A percentile compares a stretch with the other conserved stretches of the same genome.
Evolutionary conservation across 2,888 invertebrate species (phyloP).

Genomic region (Phania funesta): DNA sequence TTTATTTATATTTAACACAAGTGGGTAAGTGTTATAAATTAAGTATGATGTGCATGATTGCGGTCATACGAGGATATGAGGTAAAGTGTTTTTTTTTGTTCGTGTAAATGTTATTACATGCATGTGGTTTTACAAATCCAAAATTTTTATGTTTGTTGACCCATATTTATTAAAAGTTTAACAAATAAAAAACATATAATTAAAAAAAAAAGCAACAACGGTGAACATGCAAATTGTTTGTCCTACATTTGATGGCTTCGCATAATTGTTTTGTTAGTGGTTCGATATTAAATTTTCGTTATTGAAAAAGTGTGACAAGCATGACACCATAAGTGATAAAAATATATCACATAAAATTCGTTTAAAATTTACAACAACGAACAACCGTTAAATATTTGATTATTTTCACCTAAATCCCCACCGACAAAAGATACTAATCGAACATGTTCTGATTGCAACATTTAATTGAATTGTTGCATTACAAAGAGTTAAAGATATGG

Average conservation of each 20-base stretch:
- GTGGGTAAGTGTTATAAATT: not conserved
- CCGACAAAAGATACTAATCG: conserved; percentile 1
- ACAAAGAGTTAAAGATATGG: not conserved
- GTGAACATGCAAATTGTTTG: not conserved
- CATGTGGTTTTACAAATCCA: conserved; percentile 21
- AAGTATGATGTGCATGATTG: conserved; percentile 42
- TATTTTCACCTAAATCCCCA: conserved; percentile 20
- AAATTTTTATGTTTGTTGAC: conserved; percentile 29
- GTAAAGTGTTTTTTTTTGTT: conserved; percentile 10
- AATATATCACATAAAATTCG: not conserved
- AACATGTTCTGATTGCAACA: conserved; percentile 27
- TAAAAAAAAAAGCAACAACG: not conserved
- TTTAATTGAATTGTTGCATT: conserved; percentile 24
- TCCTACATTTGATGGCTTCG: not conserved
- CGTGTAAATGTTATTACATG: conserved; percentile 1
- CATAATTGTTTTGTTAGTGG: not conserved
- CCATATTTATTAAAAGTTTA: conserved; percentile 25
- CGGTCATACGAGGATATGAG: conserved; percentile 35
- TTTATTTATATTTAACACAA: conserved; percentile 7
- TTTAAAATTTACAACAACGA: not conserved
- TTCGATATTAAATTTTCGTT: not conserved
- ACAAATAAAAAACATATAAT: not conserved
- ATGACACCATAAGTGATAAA: conserved; percentile 16
- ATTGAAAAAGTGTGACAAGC: conserved; percentile 35
- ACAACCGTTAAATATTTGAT: conserved; percentile 35